A percentile compares a stretch with the other conserved stretches of the same genome.
Evolutionary conservation across 2,797 vertebrate species (phyloP).

Genomic region (Microcaecilia unicolor): DNA sequence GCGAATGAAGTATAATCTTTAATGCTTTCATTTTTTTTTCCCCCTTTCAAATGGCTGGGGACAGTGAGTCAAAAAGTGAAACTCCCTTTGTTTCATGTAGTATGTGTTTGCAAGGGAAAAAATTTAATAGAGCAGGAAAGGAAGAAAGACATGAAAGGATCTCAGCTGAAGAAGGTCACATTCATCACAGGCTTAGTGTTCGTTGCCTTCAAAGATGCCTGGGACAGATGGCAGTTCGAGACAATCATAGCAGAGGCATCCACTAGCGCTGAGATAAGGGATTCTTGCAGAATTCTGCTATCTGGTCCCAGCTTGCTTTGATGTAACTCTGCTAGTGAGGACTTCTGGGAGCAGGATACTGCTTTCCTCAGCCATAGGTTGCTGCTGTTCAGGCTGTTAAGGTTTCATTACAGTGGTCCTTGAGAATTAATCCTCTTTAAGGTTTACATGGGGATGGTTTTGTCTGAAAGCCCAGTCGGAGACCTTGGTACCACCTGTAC

Average conservation of each 20-base stretch:
- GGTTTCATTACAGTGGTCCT: conserved; percentile 82
- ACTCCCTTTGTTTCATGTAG: conserved; percentile 66
- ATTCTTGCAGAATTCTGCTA: conserved; percentile 73
- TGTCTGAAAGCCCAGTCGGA: conserved; percentile 64
- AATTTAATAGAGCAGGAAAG: conserved; percentile 91
- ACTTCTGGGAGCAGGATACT: conserved; percentile 57
- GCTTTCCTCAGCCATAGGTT: conserved; percentile 39
- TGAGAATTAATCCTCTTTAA: conserved; percentile 89
- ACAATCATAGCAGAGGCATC: conserved; percentile 87
- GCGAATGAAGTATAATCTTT: conserved; percentile 56
- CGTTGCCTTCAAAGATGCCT: conserved; percentile 95
- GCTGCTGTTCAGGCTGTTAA: conserved; percentile 73
- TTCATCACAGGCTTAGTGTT: conserved; percentile 92
- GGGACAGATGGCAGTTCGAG: conserved; percentile 98
- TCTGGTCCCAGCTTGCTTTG: conserved; percentile 80
- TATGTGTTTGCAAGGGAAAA: conserved; percentile 47
- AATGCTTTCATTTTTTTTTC: conserved; percentile 58
- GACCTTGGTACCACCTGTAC: conserved; percentile 62
- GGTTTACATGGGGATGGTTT: conserved; percentile 74
- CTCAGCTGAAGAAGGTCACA: conserved; percentile 94
- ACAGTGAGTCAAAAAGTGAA: conserved; percentile 64
- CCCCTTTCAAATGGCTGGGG: conserved; percentile 58
- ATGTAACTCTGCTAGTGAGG: conserved; percentile 78
- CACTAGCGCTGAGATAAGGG: conserved; percentile 88
- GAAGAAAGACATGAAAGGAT: conserved; percentile 97